Base-by-base conservation (phyloP, 2,113 vertebrate species). In the Notarius lentiginosus region DNA sequence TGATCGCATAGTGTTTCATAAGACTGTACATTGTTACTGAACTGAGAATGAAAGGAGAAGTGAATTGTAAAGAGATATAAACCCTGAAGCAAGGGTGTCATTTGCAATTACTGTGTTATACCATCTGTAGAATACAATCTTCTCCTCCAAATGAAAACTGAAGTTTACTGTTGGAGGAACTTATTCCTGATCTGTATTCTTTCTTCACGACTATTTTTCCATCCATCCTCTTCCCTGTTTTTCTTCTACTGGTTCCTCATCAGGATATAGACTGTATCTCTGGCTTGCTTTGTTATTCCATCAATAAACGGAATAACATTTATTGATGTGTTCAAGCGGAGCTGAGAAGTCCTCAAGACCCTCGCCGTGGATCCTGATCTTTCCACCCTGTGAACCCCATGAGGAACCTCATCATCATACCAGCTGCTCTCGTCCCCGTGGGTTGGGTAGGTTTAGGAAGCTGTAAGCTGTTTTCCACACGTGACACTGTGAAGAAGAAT, bases 1-100 rank as follows among this genome's bases (percentile, higher is more conserved):
- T 87, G 94, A 95, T 86, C 95, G 93, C 88, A 91, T 94, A 73
- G 93, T 95, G 51, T 95, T 96, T 92, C 76, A 41, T 47, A 24
- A 84, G 27, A 56, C 15, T 34, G 24, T 24, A n/a, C n/a, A 1
- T 30, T 22, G 14, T 55, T 77, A n/a, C 17, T 55, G 14, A 55
- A 55, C 24, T 7, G 27, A 55, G 27, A 55, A 60, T 58, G 55
- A 80, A 80, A 55, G 14, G 7, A 79, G 75, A 53, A 55, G n/a
- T 18, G 75, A 55, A 55, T 15, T 55, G 75, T 79, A 79, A 56
- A 55, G n/a, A 79, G 75, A 56, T 6, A 55, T 15, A 79, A 79
- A 7, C 75, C 75, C 75, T 4, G 51, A 53, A 79, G 75, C 51
- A 79, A 76, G 1, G 47, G 53, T n/a, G 73, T 76, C 47, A n/a